These are phyloP conservation scores for Danionella cerebrum DNA, from an alignment of 2,113 vertebrate species.

Conservation along the genomic window DNA sequence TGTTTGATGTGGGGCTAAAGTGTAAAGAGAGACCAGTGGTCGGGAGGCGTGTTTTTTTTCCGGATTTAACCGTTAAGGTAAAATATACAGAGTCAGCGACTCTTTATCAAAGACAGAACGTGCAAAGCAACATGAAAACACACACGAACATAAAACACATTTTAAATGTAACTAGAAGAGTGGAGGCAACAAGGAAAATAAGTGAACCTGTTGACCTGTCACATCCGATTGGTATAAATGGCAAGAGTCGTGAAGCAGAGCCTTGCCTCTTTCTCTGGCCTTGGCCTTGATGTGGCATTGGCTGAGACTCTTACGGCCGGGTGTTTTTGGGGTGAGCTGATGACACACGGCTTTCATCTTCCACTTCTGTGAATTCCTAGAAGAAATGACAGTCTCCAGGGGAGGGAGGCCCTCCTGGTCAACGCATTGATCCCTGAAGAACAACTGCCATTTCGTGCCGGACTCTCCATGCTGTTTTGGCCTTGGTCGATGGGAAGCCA, in stretches of 20 bases:
- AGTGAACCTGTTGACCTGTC: neutral
- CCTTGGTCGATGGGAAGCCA: constrained; percentile 4
- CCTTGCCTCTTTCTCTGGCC: neutral
- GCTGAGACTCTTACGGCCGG: constrained; percentile 16
- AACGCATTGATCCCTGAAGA: constrained; percentile 51
- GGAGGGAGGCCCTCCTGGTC: constrained; percentile 33
- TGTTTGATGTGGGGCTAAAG: no score
- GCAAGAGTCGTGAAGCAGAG: neutral
- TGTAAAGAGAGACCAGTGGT: no score
- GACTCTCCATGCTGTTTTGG: constrained; percentile 23
- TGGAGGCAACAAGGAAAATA: neutral
- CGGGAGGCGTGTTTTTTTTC: no score
- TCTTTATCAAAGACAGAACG: no score
- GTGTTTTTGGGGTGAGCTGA: constrained; percentile 41
- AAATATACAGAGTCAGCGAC: no score
- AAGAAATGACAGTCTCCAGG: constrained; percentile 38
- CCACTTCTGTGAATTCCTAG: constrained; percentile 46
- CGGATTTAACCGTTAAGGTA: no score
- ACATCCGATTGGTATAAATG: constrained; percentile 5
- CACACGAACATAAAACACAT: no score
- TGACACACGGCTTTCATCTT: constrained; percentile 46
- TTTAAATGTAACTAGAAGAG: neutral
- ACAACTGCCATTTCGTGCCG: constrained; percentile 43
- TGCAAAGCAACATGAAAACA: no score
- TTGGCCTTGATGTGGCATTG: constrained; percentile 29